Conservation (phyloP, 2,888 invertebrate genomes). For the Cheilosia pagana region DNA sequence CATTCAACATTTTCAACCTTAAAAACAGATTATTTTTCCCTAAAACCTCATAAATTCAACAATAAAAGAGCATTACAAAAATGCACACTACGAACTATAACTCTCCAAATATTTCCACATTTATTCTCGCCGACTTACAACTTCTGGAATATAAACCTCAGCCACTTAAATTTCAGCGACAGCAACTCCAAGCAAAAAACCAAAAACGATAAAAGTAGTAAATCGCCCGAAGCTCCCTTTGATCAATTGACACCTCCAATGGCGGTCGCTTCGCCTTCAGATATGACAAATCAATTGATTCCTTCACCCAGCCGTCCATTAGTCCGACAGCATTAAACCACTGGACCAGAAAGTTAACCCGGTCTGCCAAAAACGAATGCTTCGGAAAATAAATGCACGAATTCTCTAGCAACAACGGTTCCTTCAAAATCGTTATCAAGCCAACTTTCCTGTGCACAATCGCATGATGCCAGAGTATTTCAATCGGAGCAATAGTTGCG, state of each 20-base stretch:
- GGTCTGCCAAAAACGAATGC: slow-evolving; percentile 78
- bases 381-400: slow-evolving; percentile 77
- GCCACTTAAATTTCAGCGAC: slow-evolving; percentile 2
- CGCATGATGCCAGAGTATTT: slow-evolving; percentile 68
- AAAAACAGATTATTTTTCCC: no score
- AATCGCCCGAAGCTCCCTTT: slow-evolving; percentile 31
- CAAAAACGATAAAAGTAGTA: slow-evolving; percentile 31
- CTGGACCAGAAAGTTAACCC: slow-evolving; percentile 77
- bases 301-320: slow-evolving; percentile 74
- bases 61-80: no score
- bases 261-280: background rate
- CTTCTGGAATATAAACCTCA: background rate
- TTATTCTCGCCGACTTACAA: background rate
- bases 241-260: background rate
- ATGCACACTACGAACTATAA: no score
- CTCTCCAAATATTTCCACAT: background rate
- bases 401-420: slow-evolving; percentile 14
- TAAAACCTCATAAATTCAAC: no score
- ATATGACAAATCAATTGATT: slow-evolving; percentile 32
- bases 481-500: slow-evolving; percentile 68
- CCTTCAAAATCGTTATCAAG: slow-evolving; percentile 21
- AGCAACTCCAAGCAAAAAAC: slow-evolving; percentile 53
- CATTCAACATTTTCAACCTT: no score
- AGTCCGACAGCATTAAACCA: slow-evolving; percentile 77
- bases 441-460: slow-evolving; percentile 35